Base-by-base conservation (phyloP, 2,888 invertebrate genomes). In the Macrostomum cliftonense region DNA sequence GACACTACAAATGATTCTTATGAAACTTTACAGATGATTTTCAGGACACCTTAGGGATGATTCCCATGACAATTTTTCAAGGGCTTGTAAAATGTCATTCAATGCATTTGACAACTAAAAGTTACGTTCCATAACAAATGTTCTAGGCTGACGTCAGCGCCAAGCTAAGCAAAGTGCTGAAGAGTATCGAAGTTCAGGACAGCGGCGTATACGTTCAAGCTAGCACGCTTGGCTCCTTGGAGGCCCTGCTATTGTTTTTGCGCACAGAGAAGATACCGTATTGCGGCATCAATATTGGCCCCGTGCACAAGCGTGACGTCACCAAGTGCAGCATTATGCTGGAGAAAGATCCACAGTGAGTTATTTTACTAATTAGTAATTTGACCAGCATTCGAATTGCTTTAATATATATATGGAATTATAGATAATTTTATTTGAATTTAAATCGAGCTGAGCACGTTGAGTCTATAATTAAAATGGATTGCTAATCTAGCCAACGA, bases 251-350 rank as follows among this genome's bases (percentile, higher is more conserved):
- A 5, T 89, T 91, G 67, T 95, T 91, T 73, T 77, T 95, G 47
- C 78, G 79, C 59, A 78, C 80, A 47, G 88, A 87, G 56, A 85
- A 85, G 73, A 91, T 93, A 70, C 91, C 93, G 87, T 93, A 91
- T 71, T 83, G 88, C 43, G 89, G 89, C 50, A 93, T 99, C 67
- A 83, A 93, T 62, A 97, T 99, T 73, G 97, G 97, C 13, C 97
- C 97, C 36, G 93, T 99, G 48, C 97, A 95, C 61, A 95, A 89
- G 72, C 85, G 86, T 67, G 97, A 99, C 73, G 91, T 99, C 42
- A 95, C 95, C 87, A 93, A 88, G 68, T 93, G 95, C 17, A 93
- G 95, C n/a, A 87, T 85, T 57, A 99, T 99, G 97, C 74, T 97
- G 75, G 95, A 97, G 68, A 91, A 93, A 71, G 93, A 95, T 65